A percentile compares a stretch with the other conserved stretches of the same genome.
Conservation (phyloP, 2,113 vertebrate genomes). For the Syngnathus typhle region DNA sequence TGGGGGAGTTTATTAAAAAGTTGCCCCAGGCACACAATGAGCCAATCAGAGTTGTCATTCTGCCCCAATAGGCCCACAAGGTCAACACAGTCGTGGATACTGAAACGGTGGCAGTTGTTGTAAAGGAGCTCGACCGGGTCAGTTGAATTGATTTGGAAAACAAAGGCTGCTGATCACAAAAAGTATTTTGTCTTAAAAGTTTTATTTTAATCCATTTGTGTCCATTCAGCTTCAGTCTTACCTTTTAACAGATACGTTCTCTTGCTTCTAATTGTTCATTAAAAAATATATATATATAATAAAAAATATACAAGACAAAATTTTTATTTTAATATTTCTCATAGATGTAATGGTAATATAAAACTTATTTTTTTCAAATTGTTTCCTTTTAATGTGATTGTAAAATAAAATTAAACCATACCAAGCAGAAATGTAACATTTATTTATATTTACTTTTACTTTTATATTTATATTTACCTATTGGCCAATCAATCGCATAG, state of each 20-base stretch:
- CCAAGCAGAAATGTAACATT: background rate
- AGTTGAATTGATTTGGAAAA: conserved; percentile 22
- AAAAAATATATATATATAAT: too few relatives aligned
- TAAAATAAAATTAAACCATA: background rate
- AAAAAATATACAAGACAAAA: too few relatives aligned
- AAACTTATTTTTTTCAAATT: too few relatives aligned
- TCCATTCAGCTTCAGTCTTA: background rate
- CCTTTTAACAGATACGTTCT: background rate
- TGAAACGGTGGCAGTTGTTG: conserved; percentile 3
- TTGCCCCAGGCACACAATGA: conserved; percentile 65
- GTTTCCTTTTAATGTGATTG: background rate
- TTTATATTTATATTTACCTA: background rate
- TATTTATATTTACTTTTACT: background rate
- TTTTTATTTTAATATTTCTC: too few relatives aligned
- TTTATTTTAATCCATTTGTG: background rate
- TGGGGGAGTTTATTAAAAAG: conserved; percentile 45
- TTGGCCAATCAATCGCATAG: background rate
- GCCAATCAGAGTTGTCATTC: conserved; percentile 63
- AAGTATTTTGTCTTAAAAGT: background rate
- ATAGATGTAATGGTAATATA: too few relatives aligned
- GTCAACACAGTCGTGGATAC: conserved; percentile 45
- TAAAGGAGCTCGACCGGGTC: background rate
- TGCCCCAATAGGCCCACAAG: conserved; percentile 65
- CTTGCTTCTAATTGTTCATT: too few relatives aligned
- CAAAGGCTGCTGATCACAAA: background rate